Evolutionary conservation across 2,113 vertebrate genomes (phyloP).

Genomic region (Aptenodytes forsteri): DNA sequence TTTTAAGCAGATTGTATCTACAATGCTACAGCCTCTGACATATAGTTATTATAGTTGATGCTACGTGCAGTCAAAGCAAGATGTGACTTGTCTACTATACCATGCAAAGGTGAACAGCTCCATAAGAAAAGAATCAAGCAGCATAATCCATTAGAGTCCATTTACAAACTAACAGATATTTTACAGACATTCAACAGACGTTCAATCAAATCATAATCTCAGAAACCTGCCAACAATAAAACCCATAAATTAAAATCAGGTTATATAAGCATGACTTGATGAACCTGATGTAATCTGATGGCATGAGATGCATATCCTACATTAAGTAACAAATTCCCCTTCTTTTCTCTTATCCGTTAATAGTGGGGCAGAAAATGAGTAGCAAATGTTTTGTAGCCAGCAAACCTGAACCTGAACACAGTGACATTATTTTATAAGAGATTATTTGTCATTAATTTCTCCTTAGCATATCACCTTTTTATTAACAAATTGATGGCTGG

Average conservation of each 20-base stretch:
- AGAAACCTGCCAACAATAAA: constrained; percentile 68
- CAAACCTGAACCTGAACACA: constrained; percentile 28
- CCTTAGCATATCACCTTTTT: constrained; percentile 34
- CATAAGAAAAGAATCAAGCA: constrained; percentile 38
- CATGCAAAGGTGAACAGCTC: constrained; percentile 65
- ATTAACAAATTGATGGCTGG: constrained; percentile 50
- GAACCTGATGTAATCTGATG: constrained; percentile 67
- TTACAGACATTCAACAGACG: constrained; percentile 65
- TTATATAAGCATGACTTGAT: constrained; percentile 69
- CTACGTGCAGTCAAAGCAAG: constrained; percentile 29
- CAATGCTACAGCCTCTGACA: constrained; percentile 30
- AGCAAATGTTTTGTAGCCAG: constrained; percentile 30
- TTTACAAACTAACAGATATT: constrained; percentile 69
- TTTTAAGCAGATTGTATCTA: constrained; percentile 33
- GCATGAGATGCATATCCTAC: constrained; percentile 42
- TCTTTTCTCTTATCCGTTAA: constrained; percentile 33
- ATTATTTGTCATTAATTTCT: constrained; percentile 45
- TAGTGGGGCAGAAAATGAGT: constrained; percentile 35
- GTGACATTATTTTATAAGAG: background rate
- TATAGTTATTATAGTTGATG: constrained; percentile 45
- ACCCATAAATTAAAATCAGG: constrained; percentile 68
- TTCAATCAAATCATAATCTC: constrained; percentile 68
- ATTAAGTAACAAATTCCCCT: constrained; percentile 43
- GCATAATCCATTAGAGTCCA: constrained; percentile 58
- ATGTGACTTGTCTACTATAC: constrained; percentile 55